Conservation (phyloP, 2,888 invertebrate genomes). For the Macrosiphum euphorbiae region DNA sequence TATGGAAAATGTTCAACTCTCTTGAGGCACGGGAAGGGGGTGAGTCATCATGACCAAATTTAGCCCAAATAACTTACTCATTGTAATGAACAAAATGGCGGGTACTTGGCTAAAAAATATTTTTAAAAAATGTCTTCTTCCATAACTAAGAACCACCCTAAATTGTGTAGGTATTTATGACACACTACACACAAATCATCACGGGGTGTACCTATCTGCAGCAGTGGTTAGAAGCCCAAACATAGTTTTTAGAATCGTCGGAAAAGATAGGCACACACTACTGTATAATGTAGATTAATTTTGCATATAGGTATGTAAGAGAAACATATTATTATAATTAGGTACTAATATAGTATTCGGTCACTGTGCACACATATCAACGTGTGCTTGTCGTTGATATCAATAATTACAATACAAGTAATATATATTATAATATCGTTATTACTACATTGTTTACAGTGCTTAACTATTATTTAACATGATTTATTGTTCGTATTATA, state of each 20-base stretch:
- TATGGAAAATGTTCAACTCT: too few relatives aligned
- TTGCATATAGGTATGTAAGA: not conserved
- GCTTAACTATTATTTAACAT: not conserved
- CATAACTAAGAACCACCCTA: too few relatives aligned
- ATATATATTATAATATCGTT: not conserved
- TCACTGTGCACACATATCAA: not conserved
- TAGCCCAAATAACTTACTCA: too few relatives aligned
- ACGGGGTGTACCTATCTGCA: not conserved
- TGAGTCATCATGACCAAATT: too few relatives aligned
- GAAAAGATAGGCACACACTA: not conserved
- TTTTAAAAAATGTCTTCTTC: too few relatives aligned
- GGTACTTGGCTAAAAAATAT: too few relatives aligned
- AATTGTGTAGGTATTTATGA: too few relatives aligned
- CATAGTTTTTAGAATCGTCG: not conserved
- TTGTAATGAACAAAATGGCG: too few relatives aligned
- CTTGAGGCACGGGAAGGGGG: too few relatives aligned
- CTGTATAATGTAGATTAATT: not conserved
- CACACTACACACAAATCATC: not conserved
- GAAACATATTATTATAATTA: too few relatives aligned
- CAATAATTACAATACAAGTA: not conserved
- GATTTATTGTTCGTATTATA: not conserved
- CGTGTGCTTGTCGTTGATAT: not conserved
- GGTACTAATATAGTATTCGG: not conserved
- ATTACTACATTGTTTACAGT: not conserved
- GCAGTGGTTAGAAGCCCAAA: not conserved